These are phyloP conservation scores for Argyrosomus japonicus DNA, from an alignment of 2,113 vertebrate genomes.

Conservation along the genomic window DNA sequence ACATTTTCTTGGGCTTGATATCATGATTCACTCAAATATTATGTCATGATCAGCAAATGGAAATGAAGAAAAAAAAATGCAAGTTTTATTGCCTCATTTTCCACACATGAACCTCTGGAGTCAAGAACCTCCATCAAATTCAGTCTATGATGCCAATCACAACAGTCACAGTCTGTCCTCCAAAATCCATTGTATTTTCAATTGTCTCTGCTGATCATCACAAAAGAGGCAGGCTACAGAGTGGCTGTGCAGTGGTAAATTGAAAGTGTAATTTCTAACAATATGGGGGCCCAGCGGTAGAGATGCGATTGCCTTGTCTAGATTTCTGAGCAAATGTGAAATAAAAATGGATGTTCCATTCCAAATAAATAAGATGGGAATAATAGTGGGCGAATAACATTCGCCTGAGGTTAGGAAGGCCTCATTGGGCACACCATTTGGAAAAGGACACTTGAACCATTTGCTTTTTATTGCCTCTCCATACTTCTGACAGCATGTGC, in stretches of 20 bases:
- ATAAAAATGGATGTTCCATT: constrained; percentile 80
- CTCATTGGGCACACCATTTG: constrained; percentile 79
- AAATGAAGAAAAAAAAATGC: not conserved
- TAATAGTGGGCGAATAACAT: constrained; percentile 77
- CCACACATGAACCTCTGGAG: constrained; percentile 12
- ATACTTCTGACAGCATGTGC: constrained; percentile 47
- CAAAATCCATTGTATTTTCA: constrained; percentile 77
- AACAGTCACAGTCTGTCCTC: constrained; percentile 44
- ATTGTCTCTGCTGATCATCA: constrained; percentile 74
- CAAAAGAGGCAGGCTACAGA: constrained; percentile 70
- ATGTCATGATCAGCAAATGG: not conserved
- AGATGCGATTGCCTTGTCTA: constrained; percentile 77
- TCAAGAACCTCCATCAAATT: constrained; percentile 31
- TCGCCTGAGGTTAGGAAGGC: constrained; percentile 76
- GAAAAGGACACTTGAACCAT: constrained; percentile 68
- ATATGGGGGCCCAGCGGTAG: constrained; percentile 75
- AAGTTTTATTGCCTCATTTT: constrained; percentile 23
- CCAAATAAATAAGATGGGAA: constrained; percentile 80
- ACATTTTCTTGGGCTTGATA: not conserved
- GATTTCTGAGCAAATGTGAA: constrained; percentile 80
- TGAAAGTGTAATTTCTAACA: constrained; percentile 86
- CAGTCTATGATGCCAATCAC: constrained; percentile 34
- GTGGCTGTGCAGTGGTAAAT: constrained; percentile 70
- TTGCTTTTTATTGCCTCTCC: constrained; percentile 59
- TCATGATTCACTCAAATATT: not conserved